Conservation (phyloP, 2,797 vertebrate species). For the Leptodactylus fallax region DNA sequence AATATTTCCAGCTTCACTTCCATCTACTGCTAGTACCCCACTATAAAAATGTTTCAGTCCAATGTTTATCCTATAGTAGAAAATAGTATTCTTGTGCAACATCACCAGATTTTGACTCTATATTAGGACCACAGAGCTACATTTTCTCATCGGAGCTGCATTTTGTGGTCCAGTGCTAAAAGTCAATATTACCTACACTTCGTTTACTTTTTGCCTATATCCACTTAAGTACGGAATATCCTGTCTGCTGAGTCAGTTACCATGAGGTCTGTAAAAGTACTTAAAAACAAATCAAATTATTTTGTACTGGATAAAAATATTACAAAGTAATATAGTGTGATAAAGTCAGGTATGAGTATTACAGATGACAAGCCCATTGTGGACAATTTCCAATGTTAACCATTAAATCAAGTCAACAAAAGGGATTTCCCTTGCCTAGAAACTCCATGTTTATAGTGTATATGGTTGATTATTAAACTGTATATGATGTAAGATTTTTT, state of each 20-base stretch:
- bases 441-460: conserved; percentile 36
- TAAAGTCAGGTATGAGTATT: conserved; percentile 58
- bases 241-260: conserved; percentile 57
- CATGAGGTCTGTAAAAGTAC: conserved; percentile 58
- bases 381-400: conserved; percentile 59
- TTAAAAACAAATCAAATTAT: conserved; percentile 54
- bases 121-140: not conserved
- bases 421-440: conserved; percentile 56
- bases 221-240: conserved; percentile 57
- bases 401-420: conserved; percentile 58
- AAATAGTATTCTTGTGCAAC: not conserved
- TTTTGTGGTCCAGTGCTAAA: not conserved
- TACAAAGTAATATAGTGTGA: conserved; percentile 54
- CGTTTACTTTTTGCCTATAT: conserved; percentile 29
- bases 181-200: not conserved
- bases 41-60: not conserved
- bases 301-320: conserved; percentile 58
- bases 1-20: not conserved
- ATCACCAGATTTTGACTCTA: not conserved
- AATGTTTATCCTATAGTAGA: not conserved
- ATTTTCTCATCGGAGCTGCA: not conserved
- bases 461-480: conserved; percentile 51
- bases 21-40: too few species aligned
- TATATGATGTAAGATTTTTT: conserved; percentile 48
- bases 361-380: conserved; percentile 53